phyloP scores from a whole-genome alignment of 2,113 vertebrate species.

The Galbula dea region DNA sequence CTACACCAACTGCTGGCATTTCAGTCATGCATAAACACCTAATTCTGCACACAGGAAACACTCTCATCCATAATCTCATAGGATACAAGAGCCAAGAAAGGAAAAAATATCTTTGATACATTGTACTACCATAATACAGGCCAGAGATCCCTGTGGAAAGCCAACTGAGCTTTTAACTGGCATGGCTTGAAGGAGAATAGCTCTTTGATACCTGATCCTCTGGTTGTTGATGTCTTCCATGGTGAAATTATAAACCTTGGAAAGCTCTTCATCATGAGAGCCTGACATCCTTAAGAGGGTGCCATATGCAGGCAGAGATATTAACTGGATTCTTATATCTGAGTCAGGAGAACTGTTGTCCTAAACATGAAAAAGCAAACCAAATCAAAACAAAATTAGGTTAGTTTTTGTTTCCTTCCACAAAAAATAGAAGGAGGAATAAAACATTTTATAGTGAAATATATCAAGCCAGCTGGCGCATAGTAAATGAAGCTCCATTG shows the following conservation, averaged over 20 bases:
- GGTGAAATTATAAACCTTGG: slow-evolving; percentile 85
- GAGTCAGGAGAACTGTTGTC: slow-evolving; percentile 84
- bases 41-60: not conserved
- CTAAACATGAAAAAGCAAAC: slow-evolving; percentile 61
- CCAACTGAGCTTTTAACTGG: not conserved
- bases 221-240: slow-evolving; percentile 89
- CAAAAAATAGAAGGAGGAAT: not conserved
- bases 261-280: slow-evolving; percentile 73
- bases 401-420: not conserved
- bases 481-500: not conserved
- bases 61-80: not conserved
- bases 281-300: slow-evolving; percentile 73
- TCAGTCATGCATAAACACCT: not conserved
- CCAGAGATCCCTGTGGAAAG: not conserved
- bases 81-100: not conserved
- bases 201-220: slow-evolving; percentile 82
- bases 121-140: not conserved
- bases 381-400: not conserved
- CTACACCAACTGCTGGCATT: not conserved
- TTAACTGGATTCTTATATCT: slow-evolving; percentile 85
- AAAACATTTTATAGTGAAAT: not conserved
- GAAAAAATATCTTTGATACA: not conserved
- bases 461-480: not conserved
- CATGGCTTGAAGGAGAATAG: not conserved
- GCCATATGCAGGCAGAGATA: slow-evolving; percentile 88